Conservation (phyloP, 92 coral and sea anemone genomes). For the Parazoanthus darwini region DNA sequence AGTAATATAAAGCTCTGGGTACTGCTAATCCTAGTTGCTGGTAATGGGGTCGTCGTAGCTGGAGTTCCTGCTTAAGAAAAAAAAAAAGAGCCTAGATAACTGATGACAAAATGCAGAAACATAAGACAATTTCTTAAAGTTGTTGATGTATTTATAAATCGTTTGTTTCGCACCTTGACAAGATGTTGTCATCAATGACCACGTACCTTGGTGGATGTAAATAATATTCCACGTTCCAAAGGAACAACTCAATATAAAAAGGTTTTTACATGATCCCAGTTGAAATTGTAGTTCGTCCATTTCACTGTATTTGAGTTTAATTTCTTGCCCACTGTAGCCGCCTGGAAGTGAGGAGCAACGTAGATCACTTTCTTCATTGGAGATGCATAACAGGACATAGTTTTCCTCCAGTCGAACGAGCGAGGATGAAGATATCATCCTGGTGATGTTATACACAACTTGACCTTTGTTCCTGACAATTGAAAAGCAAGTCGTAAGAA, state of each 20-base stretch:
- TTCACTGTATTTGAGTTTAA: neutral
- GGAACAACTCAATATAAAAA: neutral
- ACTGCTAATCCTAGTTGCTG: constrained; percentile 11
- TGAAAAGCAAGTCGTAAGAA: neutral
- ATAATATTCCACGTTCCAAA: constrained; percentile 4
- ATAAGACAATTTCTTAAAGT: no score
- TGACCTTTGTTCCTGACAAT: neutral
- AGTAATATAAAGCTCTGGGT: constrained; percentile 16
- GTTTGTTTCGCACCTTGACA: neutral
- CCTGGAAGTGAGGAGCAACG: constrained; percentile 1
- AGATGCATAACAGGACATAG: constrained; percentile 1
- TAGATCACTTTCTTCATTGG: neutral
- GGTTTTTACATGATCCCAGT: constrained; percentile 5
- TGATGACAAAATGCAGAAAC: no score
- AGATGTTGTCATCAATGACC: neutral
- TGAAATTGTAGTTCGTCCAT: constrained; percentile 3
- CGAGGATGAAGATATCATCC: neutral
- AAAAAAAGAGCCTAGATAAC: no score
- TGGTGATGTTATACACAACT: neutral
- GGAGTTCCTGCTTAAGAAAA: no score
- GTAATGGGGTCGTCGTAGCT: neutral
- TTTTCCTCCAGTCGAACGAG: neutral
- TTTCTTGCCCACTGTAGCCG: constrained; percentile 22
- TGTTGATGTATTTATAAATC: neutral
- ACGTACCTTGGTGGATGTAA: neutral